A percentile compares a stretch with the other conserved stretches of the same genome.
phyloP scores from a whole-genome alignment of 1,140 invertebrate genomes.

The Formica selysi region DNA sequence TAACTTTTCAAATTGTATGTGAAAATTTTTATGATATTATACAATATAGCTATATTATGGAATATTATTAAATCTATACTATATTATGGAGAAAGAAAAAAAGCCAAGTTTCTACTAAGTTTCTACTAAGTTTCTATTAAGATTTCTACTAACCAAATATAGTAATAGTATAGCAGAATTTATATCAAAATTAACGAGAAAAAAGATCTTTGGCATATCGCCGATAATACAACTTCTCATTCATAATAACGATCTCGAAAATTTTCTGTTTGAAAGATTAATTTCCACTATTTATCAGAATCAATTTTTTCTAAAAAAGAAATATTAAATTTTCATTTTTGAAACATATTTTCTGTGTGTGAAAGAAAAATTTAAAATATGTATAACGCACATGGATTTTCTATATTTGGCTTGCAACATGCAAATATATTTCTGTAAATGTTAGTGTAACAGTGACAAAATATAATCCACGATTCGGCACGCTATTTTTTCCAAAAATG shows the following conservation, averaged over 20 bases:
- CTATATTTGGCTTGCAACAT: background rate
- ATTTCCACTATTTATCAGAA: background rate
- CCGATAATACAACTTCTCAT: background rate
- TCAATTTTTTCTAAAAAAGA: background rate
- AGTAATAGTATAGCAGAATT: background rate
- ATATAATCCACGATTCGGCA: conserved; percentile 33
- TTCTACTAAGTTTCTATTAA: background rate
- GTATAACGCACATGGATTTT: background rate
- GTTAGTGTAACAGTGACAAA: conserved; percentile 36
- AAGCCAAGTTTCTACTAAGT: background rate
- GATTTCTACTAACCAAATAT: background rate
- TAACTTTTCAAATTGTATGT: background rate
- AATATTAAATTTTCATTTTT: background rate
- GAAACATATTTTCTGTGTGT: background rate
- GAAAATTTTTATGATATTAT: background rate
- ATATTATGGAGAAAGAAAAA: background rate
- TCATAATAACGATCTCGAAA: background rate
- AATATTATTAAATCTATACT: background rate
- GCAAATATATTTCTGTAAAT: conserved; percentile 12
- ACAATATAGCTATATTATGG: background rate
- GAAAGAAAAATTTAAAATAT: background rate
- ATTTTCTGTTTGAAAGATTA: background rate
- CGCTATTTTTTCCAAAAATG: background rate
- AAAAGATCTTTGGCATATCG: background rate
- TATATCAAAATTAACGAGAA: too few species aligned